These are phyloP conservation scores for Stenotaenia linearis DNA, from an alignment of 2,888 invertebrate genomes.

Conservation along the genomic window DNA sequence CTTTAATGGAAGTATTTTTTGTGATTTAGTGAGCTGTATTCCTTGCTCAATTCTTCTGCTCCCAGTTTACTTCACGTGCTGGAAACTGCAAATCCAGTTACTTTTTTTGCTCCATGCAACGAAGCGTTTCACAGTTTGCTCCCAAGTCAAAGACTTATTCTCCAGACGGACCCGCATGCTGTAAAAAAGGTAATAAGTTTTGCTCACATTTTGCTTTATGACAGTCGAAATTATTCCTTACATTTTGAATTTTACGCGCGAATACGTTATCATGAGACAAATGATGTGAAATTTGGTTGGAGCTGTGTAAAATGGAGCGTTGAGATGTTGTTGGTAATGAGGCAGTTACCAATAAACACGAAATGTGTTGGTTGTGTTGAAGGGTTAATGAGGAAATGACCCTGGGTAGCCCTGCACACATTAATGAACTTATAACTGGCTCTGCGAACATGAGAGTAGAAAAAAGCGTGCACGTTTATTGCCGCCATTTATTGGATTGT, in stretches of 20 bases:
- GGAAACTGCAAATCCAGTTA: slow-evolving; percentile 59
- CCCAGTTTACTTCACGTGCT: slow-evolving; percentile 68
- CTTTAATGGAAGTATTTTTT: slow-evolving; percentile 28
- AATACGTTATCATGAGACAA: not conserved
- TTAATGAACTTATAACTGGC: slow-evolving; percentile 23
- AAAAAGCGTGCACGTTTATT: not conserved
- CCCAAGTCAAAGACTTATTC: slow-evolving; percentile 10
- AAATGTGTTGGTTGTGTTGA: slow-evolving; percentile 14
- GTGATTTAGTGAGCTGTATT: slow-evolving; percentile 66
- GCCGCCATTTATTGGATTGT: slow-evolving; percentile 1
- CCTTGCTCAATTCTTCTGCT: slow-evolving; percentile 68
- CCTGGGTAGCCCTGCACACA: slow-evolving; percentile 16
- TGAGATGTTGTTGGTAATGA: slow-evolving; percentile 10
- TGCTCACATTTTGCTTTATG: not conserved
- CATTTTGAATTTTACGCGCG: not conserved
- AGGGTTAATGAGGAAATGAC: slow-evolving; percentile 26
- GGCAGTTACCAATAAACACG: not conserved
- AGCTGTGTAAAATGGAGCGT: not conserved
- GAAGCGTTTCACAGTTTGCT: slow-evolving; percentile 61
- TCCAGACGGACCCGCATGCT: slow-evolving; percentile 24
- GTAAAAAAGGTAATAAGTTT: slow-evolving; percentile 7
- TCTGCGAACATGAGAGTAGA: not conserved
- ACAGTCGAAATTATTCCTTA: not conserved
- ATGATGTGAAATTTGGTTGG: not conserved
- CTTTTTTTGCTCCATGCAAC: slow-evolving; percentile 84